Evolutionary conservation across 2,888 invertebrate genomes (phyloP), one percentile per base, ranked within the genome.

Genomic region (Harpalus rufipes): DNA sequence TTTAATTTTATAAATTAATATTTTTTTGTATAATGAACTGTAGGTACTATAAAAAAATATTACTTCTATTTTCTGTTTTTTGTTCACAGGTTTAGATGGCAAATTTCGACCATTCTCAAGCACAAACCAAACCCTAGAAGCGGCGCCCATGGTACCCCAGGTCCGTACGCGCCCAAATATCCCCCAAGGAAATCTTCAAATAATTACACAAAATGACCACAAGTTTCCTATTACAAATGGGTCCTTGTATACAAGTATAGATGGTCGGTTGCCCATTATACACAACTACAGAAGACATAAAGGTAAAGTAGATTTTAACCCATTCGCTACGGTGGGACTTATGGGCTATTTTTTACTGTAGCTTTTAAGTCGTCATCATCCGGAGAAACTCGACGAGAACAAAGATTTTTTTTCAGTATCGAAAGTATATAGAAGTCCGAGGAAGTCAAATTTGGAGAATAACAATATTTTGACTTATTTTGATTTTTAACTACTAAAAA

Each of bases 211-310:
- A 86, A 91, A 92, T 56, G 92, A 92, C 76, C 92, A 92, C 82
- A 92, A 93, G 87, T 93, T 94, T 89, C 93, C 93, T 7, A 91
- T 93, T 86, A 93, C 93, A 18, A 93, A 93, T 88, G 93, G 93
- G 59, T 93, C 93, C 7, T 90, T 93, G 61, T 93, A 93, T 87
- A 91, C 91, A 32, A 91, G 91, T 86, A 91, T 91, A 61, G 91
- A 91, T 87, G 93, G 93, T 7, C 89, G 93, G 85, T 89, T 93
- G 87, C 93, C 93, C 81, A 92, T 92, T 18, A 90, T 92, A 58
- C 92, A 92, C 86, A 92, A 92, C 87, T 92, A 92, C 87, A 88
- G 92, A 82, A 88, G 92, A 86, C 90, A 90, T 86, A 89, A 90
- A 87, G 91, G 91, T 85, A 86, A 25, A 32, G 5, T 5, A 32